Base-by-base conservation (phyloP, 2,888 invertebrate species). In the Rhaphigaster nebulosa region DNA sequence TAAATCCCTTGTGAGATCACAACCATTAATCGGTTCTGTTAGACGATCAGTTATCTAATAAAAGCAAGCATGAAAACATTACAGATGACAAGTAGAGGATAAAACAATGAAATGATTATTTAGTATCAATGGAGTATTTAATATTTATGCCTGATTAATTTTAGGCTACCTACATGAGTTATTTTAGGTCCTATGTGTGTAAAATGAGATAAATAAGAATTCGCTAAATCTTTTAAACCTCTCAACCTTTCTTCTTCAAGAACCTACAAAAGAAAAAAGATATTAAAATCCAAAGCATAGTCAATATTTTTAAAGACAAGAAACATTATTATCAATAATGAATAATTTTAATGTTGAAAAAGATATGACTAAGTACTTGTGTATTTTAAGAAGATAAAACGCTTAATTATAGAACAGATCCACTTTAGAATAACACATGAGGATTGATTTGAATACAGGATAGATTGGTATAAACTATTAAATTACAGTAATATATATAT, bases 241-340 rank as follows among this genome's bases (percentile, higher is more conserved):
- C 96, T 95, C 91, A 98, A 95, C 92, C 98, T 95, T 94, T 98
- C 98, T 93, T 98, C 98, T 93, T 99, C 98, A 90, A 98, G 94
- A 90, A 96, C 95, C 91, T 92, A 52, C 12, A 87, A 89, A 52
- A 87, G 29, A 87, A 87, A 38, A 84, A 18, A 38, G 23, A 41
- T 45, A 0, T 70, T 70, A 18, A 34, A 18, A 70, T 18, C 18
- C 34, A 34, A 70, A 65, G 1, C 18, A 70, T 70, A 29, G 8
- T 29, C 1, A 29, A 29, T 29, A 65, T 29, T 65, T 1, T 65
- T 29, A 65, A 60, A 60, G 26, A n/a, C 6, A 60, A 60, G 60
- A n/a, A 60, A 60, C 5, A 60, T 76, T 38, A 76, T 1, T 34
- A 70, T 10, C 15, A 3, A 29, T 70, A 34, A 34, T 34, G 13